Evolutionary conservation across 2,888 invertebrate genomes (phyloP).

Genomic region (Stenoptilia bipunctidactyla): DNA sequence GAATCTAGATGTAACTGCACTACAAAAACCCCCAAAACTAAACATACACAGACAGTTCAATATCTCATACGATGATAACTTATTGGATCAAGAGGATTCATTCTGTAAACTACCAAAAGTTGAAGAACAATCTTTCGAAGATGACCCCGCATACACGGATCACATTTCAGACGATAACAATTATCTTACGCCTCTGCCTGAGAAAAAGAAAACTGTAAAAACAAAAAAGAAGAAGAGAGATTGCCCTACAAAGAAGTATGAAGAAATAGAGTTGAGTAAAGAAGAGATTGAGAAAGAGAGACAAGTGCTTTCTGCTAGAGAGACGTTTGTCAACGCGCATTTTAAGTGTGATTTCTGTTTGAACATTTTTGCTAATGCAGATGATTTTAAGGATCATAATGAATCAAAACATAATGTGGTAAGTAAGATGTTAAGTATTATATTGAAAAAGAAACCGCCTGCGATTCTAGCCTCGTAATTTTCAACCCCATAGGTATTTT

Average conservation of each 20-base stretch:
- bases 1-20: not conserved
- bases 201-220: slow-evolving; percentile 15
- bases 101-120: not conserved
- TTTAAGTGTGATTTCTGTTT: slow-evolving; percentile 45
- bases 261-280: slow-evolving; percentile 29
- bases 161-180: not conserved
- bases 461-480: too few relatives aligned
- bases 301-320: slow-evolving; percentile 20
- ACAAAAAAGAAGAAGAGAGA: slow-evolving; percentile 9
- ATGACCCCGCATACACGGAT: not conserved
- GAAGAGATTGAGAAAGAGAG: slow-evolving; percentile 40
- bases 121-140: not conserved
- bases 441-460: too few relatives aligned
- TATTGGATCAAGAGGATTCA: not conserved
- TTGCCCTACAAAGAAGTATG: slow-evolving; percentile 18
- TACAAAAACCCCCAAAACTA: not conserved
- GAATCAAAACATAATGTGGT: slow-evolving; percentile 43
- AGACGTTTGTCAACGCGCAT: slow-evolving; percentile 49
- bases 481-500: too few relatives aligned
- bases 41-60: not conserved
- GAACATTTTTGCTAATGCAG: slow-evolving; percentile 39
- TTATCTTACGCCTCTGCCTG: slow-evolving; percentile 6
- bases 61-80: not conserved
- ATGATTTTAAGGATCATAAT: slow-evolving; percentile 45
- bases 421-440: too few relatives aligned